These are phyloP conservation scores for Charadrius vociferus DNA, from an alignment of 2,113 vertebrate species.

Conservation along the genomic window DNA sequence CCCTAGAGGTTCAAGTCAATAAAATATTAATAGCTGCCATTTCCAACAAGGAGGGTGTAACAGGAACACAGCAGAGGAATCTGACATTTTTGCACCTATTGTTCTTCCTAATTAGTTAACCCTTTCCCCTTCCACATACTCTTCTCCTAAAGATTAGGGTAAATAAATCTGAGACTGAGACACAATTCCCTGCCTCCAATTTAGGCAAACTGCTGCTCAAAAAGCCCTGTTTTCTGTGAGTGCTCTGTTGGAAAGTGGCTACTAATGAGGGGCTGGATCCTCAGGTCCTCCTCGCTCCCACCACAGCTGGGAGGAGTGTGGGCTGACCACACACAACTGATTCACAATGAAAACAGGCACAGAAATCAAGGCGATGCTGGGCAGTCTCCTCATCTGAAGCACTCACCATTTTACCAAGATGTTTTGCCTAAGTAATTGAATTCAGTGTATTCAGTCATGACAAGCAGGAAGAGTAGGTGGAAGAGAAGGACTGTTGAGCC, in stretches of 20 bases:
- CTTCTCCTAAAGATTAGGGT: not conserved
- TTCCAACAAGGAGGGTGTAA: not conserved
- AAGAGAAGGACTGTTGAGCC: not conserved
- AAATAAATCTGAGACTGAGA: not conserved
- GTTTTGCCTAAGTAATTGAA: not conserved
- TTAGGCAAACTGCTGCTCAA: not conserved
- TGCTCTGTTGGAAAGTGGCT: not conserved
- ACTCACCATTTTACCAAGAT: not conserved
- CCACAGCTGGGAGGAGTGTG: fast-evolving
- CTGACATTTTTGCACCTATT: not conserved
- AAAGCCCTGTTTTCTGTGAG: not conserved
- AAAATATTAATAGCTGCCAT: constrained; percentile 59
- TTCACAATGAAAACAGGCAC: not conserved
- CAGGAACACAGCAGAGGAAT: not conserved
- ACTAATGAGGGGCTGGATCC: not conserved
- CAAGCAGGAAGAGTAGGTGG: not conserved
- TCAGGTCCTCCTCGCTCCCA: not conserved
- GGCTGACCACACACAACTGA: not conserved
- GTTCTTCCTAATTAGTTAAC: not conserved
- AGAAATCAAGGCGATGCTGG: not conserved
- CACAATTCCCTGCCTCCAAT: fast-evolving
- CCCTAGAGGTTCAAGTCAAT: constrained; percentile 43
- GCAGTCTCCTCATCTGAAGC: not conserved
- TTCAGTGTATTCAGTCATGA: not conserved
- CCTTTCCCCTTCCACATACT: not conserved